These are phyloP conservation scores for Astropecten irregularis DNA, from an alignment of 53 echinoderm and acorn worm species.

Conservation along the genomic window DNA sequence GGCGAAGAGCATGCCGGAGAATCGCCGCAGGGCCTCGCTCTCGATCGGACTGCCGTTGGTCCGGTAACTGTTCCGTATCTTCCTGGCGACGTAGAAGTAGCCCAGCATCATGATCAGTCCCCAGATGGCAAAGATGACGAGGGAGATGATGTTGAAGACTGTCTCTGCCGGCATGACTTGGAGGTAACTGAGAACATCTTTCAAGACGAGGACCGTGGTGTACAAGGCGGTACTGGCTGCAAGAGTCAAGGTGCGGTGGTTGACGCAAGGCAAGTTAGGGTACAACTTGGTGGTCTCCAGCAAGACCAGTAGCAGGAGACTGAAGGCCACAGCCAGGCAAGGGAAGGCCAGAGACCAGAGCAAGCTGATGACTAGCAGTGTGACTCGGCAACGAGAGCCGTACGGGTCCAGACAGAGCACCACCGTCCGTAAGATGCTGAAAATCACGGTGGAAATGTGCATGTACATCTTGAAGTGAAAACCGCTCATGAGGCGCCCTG, in stretches of 20 bases:
- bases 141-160: slow-evolving; percentile 52
- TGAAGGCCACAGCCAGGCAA: slow-evolving; percentile 69
- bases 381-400: slow-evolving; percentile 52
- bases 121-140: slow-evolving; percentile 68
- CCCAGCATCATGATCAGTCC: slow-evolving; percentile 73
- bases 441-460: slow-evolving; percentile 58
- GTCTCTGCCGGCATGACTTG: background rate
- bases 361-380: slow-evolving; percentile 33
- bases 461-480: slow-evolving; percentile 62
- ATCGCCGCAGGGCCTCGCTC: slow-evolving; percentile 56
- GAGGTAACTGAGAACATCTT: slow-evolving; percentile 21
- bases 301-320: slow-evolving; percentile 63
- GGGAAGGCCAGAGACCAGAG: slow-evolving; percentile 72
- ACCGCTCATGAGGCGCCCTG: slow-evolving; percentile 55
- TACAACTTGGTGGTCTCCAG: slow-evolving; percentile 72
- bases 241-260: slow-evolving; percentile 24
- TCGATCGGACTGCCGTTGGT: slow-evolving; percentile 50
- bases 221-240: slow-evolving; percentile 35
- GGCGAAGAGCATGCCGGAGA: slow-evolving; percentile 53
- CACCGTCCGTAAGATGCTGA: slow-evolving; percentile 56
- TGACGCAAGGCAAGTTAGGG: slow-evolving; percentile 37
- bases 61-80: slow-evolving; percentile 44
- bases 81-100: slow-evolving; percentile 63
- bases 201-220: slow-evolving; percentile 17
- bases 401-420: slow-evolving; percentile 68